Conservation (phyloP, 2,113 vertebrate species). For the Regulus satrapa region DNA sequence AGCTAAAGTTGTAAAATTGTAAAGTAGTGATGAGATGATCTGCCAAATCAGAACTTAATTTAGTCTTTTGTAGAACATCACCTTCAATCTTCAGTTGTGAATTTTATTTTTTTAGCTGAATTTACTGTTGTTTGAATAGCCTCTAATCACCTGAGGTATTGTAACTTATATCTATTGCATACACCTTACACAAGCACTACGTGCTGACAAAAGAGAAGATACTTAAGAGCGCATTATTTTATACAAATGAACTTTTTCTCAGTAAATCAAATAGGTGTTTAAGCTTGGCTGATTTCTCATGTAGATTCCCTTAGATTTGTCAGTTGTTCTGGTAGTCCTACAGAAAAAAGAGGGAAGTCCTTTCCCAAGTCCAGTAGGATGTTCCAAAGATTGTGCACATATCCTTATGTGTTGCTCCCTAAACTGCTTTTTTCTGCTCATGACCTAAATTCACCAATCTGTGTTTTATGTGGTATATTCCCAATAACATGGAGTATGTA, state of each 20-base stretch:
- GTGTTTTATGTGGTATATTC: neutral
- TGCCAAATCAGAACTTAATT: neutral
- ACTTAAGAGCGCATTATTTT: neutral
- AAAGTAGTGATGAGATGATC: neutral
- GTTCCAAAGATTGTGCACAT: neutral
- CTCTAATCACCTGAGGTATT: neutral
- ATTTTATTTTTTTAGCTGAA: neutral
- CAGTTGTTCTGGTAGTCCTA: neutral
- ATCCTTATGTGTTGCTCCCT: neutral
- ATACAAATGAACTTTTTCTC: neutral
- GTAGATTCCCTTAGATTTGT: neutral
- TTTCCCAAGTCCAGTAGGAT: neutral
- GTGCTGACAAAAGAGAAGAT: neutral
- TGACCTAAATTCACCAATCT: neutral
- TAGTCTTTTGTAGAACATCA: neutral
- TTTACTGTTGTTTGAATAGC: neutral
- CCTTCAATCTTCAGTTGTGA: neutral
- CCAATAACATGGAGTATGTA: neutral
- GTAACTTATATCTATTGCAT: neutral
- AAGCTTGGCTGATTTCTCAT: neutral
- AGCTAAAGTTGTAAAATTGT: conserved; percentile 22
- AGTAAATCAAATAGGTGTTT: neutral
- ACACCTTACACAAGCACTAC: neutral
- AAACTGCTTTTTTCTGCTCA: neutral
- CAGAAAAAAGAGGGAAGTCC: neutral